These are phyloP conservation scores for Anneissia japonica DNA, from an alignment of 35 echinoderm and acorn worm genomes.

Conservation along the genomic window DNA sequence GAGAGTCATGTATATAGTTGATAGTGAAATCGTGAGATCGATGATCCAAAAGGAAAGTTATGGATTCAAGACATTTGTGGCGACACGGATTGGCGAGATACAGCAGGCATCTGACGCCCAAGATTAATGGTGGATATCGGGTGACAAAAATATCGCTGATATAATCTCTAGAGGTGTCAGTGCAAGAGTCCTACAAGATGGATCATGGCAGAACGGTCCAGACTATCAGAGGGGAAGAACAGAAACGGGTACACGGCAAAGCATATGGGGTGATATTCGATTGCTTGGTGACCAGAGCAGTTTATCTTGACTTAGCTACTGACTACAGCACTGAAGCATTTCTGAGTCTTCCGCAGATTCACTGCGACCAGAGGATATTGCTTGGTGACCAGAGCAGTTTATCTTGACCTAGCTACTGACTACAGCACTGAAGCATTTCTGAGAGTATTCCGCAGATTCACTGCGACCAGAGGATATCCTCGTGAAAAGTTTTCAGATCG, in stretches of 20 bases:
- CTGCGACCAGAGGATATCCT: conserved; percentile 1
- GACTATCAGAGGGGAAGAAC: conserved; percentile 33
- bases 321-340: too few relatives aligned
- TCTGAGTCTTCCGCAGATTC: too few relatives aligned
- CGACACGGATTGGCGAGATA: conserved; percentile 51
- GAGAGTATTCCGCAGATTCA: conserved; percentile 13
- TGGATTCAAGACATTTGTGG: conserved; percentile 59
- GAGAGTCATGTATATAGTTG: conserved; percentile 34
- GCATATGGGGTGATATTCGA: too few relatives aligned
- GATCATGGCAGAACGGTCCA: conserved; percentile 18
- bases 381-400: conserved; percentile 11
- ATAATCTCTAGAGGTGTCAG: conserved; percentile 21
- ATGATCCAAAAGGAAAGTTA: conserved; percentile 62
- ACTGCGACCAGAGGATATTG: too few relatives aligned
- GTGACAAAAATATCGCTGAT: conserved; percentile 40
- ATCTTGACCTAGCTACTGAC: conserved; percentile 9
- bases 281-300: too few relatives aligned
- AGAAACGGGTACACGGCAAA: too few relatives aligned
- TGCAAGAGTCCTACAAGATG: neutral
- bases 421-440: conserved; percentile 25
- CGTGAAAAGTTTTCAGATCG: neutral
- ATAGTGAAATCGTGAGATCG: conserved; percentile 52
- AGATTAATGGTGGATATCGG: conserved; percentile 49
- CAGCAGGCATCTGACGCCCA: conserved; percentile 14
- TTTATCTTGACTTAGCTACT: too few relatives aligned